These are phyloP conservation scores for Brachyopa scutellaris DNA, from an alignment of 2,888 invertebrate genomes.

Conservation along the genomic window DNA sequence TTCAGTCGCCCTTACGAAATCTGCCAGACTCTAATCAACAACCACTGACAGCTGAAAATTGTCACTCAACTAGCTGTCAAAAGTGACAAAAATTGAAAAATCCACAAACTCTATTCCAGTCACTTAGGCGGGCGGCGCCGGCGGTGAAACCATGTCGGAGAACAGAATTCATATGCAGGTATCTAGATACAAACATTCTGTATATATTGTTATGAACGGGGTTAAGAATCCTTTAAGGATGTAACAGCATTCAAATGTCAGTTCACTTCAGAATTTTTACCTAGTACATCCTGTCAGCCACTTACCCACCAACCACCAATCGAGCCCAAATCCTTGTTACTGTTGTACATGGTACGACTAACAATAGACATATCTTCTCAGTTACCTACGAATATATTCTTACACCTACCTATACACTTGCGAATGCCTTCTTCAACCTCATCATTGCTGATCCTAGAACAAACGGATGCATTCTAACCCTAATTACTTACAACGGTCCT, in stretches of 20 bases:
- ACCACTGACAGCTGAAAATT: no score
- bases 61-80: constrained; percentile 13
- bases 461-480: constrained; percentile 37
- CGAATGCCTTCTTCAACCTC: constrained; percentile 10
- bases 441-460: neutral
- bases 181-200: neutral
- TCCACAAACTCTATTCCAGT: neutral
- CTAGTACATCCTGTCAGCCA: no score
- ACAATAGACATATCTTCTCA: constrained; percentile 42
- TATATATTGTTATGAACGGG: neutral
- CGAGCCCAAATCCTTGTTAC: constrained; percentile 5
- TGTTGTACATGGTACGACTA: constrained; percentile 16
- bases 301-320: constrained; percentile 1
- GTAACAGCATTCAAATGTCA: neutral
- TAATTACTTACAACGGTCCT: constrained; percentile 55
- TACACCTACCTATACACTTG: constrained; percentile 33
- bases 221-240: neutral
- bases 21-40: no score
- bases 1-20: no score
- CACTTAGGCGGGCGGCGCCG: no score
- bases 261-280: no score
- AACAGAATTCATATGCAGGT: no score
- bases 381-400: constrained; percentile 19
- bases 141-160: neutral
- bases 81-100: neutral